A percentile compares a stretch with the other conserved stretches of the same genome.
Evolutionary conservation across 2,797 vertebrate species (phyloP).

Genomic region (Nyctibius grandis): DNA sequence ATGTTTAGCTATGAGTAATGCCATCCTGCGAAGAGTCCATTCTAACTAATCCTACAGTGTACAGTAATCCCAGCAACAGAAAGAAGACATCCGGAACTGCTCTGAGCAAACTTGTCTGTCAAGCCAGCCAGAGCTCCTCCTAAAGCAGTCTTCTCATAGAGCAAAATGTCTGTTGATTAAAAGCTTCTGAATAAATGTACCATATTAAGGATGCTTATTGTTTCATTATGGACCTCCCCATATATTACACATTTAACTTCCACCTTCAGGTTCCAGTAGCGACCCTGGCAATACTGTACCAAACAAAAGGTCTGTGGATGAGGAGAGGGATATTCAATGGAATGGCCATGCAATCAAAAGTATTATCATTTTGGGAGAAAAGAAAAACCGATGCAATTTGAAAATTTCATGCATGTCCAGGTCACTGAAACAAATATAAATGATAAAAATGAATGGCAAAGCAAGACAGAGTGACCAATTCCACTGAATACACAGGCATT

Average conservation of each 20-base stretch:
- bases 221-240: neutral
- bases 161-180: neutral
- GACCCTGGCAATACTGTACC: neutral
- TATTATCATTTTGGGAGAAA: constrained; percentile 26
- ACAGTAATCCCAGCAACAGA: neutral
- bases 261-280: neutral
- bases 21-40: neutral
- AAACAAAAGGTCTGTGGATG: constrained; percentile 63
- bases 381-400: constrained; percentile 58
- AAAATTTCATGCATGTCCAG: constrained; percentile 77
- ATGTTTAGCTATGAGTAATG: neutral
- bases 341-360: constrained; percentile 84
- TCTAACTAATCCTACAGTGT: neutral
- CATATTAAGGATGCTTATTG: neutral
- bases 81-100: neutral
- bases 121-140: neutral
- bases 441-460: constrained; percentile 75
- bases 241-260: neutral
- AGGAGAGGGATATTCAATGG: constrained; percentile 75
- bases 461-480: constrained; percentile 81
- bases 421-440: constrained; percentile 79
- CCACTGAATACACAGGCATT: constrained; percentile 78
- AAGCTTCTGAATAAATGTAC: neutral
- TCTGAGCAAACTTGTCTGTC: neutral
- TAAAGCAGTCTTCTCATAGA: neutral